Conservation (phyloP, 1,140 invertebrate genomes). For the Trachymyrmex cornetzi region DNA sequence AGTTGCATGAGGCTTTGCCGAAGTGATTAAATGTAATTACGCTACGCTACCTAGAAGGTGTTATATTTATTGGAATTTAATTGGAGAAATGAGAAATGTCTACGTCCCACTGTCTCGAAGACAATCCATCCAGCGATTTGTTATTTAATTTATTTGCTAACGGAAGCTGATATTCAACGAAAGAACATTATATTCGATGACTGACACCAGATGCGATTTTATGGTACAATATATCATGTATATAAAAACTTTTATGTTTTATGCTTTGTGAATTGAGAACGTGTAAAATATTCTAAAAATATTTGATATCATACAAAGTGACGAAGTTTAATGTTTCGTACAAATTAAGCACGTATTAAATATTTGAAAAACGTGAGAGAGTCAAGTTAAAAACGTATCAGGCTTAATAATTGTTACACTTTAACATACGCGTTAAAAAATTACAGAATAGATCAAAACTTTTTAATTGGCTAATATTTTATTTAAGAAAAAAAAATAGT, state of each 20-base stretch:
- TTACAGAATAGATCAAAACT: background rate
- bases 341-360: background rate
- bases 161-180: background rate
- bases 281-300: slow-evolving; percentile 11
- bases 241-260: background rate
- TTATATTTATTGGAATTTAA: slow-evolving; percentile 23
- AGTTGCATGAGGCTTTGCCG: background rate
- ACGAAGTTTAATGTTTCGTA: background rate
- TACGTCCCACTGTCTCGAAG: background rate
- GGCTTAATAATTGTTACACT: background rate
- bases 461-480: background rate
- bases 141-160: background rate
- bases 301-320: background rate
- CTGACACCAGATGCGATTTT: background rate
- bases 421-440: background rate
- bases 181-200: background rate
- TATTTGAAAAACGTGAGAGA: background rate
- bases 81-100: slow-evolving; percentile 21
- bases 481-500: slow-evolving; percentile 1
- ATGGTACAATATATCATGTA: background rate
- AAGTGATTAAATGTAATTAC: background rate
- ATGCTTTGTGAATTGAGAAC: background rate
- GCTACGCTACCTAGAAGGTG: background rate
- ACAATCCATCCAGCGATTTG: background rate
- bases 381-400: background rate